Percentiles rank a stretch among this genome's conserved stretches.
Conservation (phyloP, 2,113 vertebrate genomes). For the Bucco capensis region DNA sequence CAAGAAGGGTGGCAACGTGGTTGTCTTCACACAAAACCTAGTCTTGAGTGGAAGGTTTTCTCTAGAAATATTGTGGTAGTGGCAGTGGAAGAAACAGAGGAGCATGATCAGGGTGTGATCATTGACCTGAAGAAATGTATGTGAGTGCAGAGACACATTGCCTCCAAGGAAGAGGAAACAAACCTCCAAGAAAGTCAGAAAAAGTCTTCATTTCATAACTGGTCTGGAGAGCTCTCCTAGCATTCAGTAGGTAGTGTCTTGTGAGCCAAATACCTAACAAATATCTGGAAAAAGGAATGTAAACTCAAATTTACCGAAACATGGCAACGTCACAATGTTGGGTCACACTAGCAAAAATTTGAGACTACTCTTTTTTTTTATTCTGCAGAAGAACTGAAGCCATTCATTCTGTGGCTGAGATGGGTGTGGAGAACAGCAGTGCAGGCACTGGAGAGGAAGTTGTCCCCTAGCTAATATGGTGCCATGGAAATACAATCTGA, state of each 20-base stretch:
- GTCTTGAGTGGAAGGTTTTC: background rate
- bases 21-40: background rate
- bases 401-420: background rate
- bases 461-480: constrained; percentile 14
- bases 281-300: background rate
- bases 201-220: background rate
- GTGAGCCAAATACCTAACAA: background rate
- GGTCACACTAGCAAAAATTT: background rate
- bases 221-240: background rate
- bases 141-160: background rate
- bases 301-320: background rate
- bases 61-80: background rate
- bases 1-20: background rate
- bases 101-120: background rate
- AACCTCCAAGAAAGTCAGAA: background rate
- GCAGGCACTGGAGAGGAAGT: background rate
- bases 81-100: background rate
- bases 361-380: background rate
- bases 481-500: constrained; percentile 2
- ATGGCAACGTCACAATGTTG: background rate
- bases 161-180: background rate
- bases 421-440: background rate
- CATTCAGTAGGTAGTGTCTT: background rate
- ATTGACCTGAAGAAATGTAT: background rate
- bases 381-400: background rate